Evolutionary conservation across 1,140 invertebrate species (phyloP), one percentile per base, ranked within the genome.

Genomic region (Drosophila ercepeae): DNA sequence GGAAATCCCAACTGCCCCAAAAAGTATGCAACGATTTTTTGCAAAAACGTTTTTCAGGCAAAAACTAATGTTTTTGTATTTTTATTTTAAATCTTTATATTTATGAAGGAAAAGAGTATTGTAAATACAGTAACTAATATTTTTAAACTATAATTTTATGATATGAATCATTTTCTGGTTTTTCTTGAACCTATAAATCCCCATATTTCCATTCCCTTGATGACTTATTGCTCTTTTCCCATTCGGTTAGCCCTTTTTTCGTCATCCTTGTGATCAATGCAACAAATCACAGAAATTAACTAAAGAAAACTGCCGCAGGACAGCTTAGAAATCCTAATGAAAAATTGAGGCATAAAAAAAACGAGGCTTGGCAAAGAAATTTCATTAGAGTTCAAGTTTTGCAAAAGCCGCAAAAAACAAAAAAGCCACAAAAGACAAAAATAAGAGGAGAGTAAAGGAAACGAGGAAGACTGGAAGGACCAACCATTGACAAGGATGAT

Each of bases 211-310:
- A 45, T 44, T 45, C 32, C 14, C 8, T 42, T 34, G 3, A 9
- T 72, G 39, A 72, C 48, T 63, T 49, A 72, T 63, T 19, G 13
- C 32, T 41, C 9, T 21, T 39, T 25, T 25, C 3, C 4, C 21
- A 3, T 23, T 23, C 5, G 3, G 3, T 23, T 23, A 5, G 21
- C 5, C 27, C 1, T 9, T 27, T 27, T 27, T 32, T 32, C 9
- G 9, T 34, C n/a, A 13, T 34, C 5, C 16, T 53, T 11, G 19
- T 39, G 11, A 23, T 34, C 75, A 81, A 54, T 83, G 79, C 79
- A 81, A 73, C 77, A 88, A 86, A 81, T 81, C 76, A 88, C 76
- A 81, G 63, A 86, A 88, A 86, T 88, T 88, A 86, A 86, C 81
- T 76, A 69, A 81, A 86, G 81, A 86, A 81, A 84, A 86, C 73